Conservation (phyloP, 2,797 vertebrate species). For the Eupleurogrammus muticus region DNA sequence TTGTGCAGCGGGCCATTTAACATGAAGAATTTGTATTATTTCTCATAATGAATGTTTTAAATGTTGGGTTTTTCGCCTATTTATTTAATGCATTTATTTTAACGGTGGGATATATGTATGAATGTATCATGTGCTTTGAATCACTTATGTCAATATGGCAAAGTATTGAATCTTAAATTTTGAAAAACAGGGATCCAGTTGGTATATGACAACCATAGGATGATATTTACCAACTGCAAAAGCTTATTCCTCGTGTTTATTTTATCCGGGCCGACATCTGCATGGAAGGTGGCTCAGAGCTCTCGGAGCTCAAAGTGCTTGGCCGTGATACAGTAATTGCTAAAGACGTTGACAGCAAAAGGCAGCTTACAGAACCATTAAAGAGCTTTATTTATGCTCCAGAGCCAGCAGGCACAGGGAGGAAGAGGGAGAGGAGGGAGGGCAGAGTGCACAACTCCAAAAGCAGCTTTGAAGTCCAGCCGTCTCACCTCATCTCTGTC, state of each 20-base stretch:
- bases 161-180: too few species aligned
- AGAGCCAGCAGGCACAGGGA: constrained; percentile 69
- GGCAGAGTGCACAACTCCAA: constrained; percentile 76
- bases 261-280: constrained; percentile 76
- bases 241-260: constrained; percentile 63
- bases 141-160: too few species aligned
- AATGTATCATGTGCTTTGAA: too few species aligned
- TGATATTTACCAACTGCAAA: constrained; percentile 62
- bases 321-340: constrained; percentile 81
- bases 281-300: constrained; percentile 70
- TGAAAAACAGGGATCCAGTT: constrained; percentile 18
- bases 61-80: too few species aligned
- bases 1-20: constrained; percentile 25
- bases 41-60: constrained; percentile 3
- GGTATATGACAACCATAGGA: constrained; percentile 18
- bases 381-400: constrained; percentile 85
- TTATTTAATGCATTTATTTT: too few species aligned
- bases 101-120: too few species aligned
- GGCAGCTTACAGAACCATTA: constrained; percentile 85
- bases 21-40: constrained; percentile 17
- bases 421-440: constrained; percentile 71
- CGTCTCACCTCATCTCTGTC: constrained; percentile 83
- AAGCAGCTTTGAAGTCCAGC: constrained; percentile 83
- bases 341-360: constrained; percentile 85
- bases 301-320: constrained; percentile 70